Conservation (phyloP, 1,140 invertebrate species). For the Lucilia sericata region DNA sequence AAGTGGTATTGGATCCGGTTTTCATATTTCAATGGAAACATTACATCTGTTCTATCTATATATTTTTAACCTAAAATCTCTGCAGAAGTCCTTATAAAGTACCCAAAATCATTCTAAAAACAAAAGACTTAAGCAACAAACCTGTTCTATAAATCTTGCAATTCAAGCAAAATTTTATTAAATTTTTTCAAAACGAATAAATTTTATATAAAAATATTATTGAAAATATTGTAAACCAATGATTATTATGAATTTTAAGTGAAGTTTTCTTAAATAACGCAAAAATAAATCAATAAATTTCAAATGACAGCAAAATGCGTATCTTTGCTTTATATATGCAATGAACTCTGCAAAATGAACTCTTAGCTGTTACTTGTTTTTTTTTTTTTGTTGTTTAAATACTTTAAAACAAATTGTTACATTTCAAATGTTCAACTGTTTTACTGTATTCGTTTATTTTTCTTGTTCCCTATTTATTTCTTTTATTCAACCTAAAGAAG, state of each 20-base stretch:
- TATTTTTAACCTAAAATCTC: too few relatives aligned
- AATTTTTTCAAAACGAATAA: too few relatives aligned
- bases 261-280: background rate
- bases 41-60: too few relatives aligned
- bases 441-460: background rate
- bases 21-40: too few relatives aligned
- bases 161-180: too few relatives aligned
- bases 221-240: too few relatives aligned
- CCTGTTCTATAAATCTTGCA: background rate
- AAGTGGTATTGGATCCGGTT: too few relatives aligned
- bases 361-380: background rate
- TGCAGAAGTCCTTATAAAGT: too few relatives aligned
- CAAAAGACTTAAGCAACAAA: constrained; percentile 46
- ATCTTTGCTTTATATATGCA: background rate
- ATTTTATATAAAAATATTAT: too few relatives aligned
- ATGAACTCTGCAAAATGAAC: background rate
- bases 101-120: background rate
- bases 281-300: background rate
- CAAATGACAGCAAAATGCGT: background rate
- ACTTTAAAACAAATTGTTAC: constrained; percentile 7
- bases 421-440: background rate
- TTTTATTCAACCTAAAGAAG: background rate
- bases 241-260: too few relatives aligned
- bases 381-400: too few relatives aligned
- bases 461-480: background rate